A percentile compares a stretch with the other conserved stretches of the same genome.
Evolutionary conservation across 2,888 invertebrate genomes (phyloP).

Genomic region (Morinoia aosen): DNA sequence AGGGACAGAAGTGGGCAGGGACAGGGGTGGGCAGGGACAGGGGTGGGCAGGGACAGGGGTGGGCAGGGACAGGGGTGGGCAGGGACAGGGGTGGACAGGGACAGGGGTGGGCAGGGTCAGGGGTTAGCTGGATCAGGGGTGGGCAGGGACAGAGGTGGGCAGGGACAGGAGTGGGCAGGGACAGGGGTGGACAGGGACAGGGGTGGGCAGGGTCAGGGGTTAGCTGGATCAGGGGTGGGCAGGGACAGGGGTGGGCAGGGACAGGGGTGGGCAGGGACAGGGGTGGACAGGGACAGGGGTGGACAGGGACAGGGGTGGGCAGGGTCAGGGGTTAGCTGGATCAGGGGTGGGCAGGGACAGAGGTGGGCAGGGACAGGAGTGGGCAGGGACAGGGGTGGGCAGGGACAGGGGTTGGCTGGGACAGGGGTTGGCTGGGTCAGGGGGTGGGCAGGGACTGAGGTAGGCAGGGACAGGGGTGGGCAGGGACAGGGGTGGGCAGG

Average conservation of each 20-base stretch:
- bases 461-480: constrained; percentile 56
- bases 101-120: constrained; percentile 54
- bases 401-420: constrained; percentile 54
- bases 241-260: constrained; percentile 56
- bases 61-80: constrained; percentile 55
- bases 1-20: no score
- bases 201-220: constrained; percentile 54
- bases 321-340: no score
- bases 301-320: constrained; percentile 56
- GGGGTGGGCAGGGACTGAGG: no score
- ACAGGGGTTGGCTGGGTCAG: constrained; percentile 55
- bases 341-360: no score
- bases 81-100: no score
- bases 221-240: no score
- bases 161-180: no score
- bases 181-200: no score
- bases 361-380: constrained; percentile 55
- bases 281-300: no score
- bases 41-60: constrained; percentile 59
- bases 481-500: constrained; percentile 56
- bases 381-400: no score
- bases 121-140: no score
- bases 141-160: constrained; percentile 56
- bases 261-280: constrained; percentile 54
- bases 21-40: no score